Conservation (phyloP, 2,113 vertebrate genomes). For the Bungarus multicinctus region DNA sequence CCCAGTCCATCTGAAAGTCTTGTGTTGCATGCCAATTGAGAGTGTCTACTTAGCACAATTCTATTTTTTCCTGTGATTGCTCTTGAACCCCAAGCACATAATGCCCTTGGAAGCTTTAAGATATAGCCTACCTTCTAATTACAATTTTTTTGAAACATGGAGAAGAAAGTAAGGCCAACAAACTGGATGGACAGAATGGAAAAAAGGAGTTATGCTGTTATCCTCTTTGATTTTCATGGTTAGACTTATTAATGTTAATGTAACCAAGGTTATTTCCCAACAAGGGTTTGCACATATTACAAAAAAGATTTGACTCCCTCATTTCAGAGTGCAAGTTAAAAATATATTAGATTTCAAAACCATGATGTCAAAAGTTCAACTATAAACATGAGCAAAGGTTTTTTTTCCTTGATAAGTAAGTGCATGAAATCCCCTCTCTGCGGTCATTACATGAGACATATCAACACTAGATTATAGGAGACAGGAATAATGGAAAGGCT, state of each 20-base stretch:
- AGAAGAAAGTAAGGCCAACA: not conserved
- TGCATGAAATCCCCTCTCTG: not conserved
- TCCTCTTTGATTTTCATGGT: not conserved
- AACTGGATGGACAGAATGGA: not conserved
- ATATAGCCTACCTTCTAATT: not conserved
- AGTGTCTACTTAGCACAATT: not conserved
- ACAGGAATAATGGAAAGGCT: not conserved
- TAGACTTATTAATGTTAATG: not conserved
- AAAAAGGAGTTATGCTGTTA: not conserved
- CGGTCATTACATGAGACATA: not conserved
- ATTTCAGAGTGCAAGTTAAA: not conserved
- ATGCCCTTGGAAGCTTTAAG: not conserved
- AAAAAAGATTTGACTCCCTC: not conserved
- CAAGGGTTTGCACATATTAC: not conserved
- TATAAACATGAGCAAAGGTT: not conserved
- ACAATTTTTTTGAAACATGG: not conserved
- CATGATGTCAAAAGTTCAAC: not conserved
- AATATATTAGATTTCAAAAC: not conserved
- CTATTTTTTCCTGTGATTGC: not conserved
- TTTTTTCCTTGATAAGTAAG: not conserved
- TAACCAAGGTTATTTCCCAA: not conserved
- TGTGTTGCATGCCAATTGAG: not conserved
- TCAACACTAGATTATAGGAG: conserved; percentile 19
- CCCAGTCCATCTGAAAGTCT: not conserved
- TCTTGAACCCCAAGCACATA: not conserved